phyloP scores from a whole-genome alignment of 2,797 vertebrate species.

The Argyrosomus regius region DNA sequence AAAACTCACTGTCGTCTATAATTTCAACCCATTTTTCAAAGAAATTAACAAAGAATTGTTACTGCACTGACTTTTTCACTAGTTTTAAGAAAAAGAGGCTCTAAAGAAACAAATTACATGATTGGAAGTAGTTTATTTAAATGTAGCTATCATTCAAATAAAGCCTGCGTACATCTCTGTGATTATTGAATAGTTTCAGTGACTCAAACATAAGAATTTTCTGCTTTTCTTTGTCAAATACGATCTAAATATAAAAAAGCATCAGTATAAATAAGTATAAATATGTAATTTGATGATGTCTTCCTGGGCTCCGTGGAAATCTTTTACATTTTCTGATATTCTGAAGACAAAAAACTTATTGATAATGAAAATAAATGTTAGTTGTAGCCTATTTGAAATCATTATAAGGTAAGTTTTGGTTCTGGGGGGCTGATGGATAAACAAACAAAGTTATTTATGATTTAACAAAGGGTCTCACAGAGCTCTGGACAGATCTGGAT shows the following conservation, averaged over 20 bases:
- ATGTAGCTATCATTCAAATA: neutral
- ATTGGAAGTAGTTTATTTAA: neutral
- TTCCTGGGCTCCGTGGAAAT: too few relatives aligned
- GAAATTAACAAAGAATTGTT: neutral
- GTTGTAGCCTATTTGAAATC: neutral
- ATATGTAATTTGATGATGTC: too few relatives aligned
- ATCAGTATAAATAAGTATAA: too few relatives aligned
- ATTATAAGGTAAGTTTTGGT: neutral
- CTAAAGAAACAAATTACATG: neutral
- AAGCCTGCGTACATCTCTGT: neutral
- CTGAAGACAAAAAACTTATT: neutral
- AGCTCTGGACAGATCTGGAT: neutral
- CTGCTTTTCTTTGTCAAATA: neutral
- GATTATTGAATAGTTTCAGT: neutral
- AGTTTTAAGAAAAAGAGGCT: neutral
- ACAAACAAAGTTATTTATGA: neutral
- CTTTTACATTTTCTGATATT: neutral
- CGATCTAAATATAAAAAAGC: neutral
- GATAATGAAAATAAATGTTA: neutral
- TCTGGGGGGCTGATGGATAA: neutral
- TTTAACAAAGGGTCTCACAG: neutral
- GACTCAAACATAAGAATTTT: neutral
- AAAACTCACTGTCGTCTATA: too few relatives aligned
- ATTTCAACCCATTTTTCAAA: neutral
- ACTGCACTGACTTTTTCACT: neutral